phyloP scores from a whole-genome alignment of 2,888 invertebrate genomes.

The Sisyra terminalis region DNA sequence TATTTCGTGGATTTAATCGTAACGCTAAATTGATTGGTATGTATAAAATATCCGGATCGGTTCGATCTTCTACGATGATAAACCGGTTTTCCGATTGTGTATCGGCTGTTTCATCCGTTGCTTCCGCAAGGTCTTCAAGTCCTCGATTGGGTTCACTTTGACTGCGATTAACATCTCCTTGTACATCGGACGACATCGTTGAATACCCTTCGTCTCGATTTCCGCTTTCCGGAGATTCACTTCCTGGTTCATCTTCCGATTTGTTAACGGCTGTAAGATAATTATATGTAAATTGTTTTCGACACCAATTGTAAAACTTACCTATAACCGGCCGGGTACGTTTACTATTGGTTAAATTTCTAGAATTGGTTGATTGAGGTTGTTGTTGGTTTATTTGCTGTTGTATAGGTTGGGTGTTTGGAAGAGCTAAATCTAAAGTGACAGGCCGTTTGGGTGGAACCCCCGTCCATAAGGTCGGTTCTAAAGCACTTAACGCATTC shows the following conservation, averaged over 20 bases:
- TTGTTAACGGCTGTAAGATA: constrained; percentile 18
- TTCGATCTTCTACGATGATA: constrained; percentile 35
- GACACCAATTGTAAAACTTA: constrained; percentile 14
- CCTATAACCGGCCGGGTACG: constrained; percentile 28
- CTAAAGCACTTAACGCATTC: constrained; percentile 44
- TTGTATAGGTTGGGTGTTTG: constrained; percentile 12
- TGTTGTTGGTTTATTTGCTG: background rate
- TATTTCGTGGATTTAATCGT: constrained; percentile 45
- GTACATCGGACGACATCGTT: constrained; percentile 70
- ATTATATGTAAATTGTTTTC: background rate
- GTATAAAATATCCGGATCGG: constrained; percentile 48
- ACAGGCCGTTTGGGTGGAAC: constrained; percentile 49
- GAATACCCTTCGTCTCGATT: constrained; percentile 71
- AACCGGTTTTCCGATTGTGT: constrained; percentile 17
- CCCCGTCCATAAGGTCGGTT: constrained; percentile 44
- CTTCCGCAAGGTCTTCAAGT: constrained; percentile 56
- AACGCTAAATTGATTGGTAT: constrained; percentile 48
- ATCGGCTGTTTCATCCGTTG: constrained; percentile 52
- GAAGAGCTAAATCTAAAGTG: constrained; percentile 48
- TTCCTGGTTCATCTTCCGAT: constrained; percentile 49
- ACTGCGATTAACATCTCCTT: constrained; percentile 44
- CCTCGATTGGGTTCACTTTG: constrained; percentile 36
- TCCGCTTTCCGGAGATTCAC: constrained; percentile 59
- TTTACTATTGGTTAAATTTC: constrained; percentile 22
- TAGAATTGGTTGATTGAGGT: constrained; percentile 18